Base-by-base conservation (phyloP, 2,113 vertebrate species). In the Tylochromis polylepis region DNA sequence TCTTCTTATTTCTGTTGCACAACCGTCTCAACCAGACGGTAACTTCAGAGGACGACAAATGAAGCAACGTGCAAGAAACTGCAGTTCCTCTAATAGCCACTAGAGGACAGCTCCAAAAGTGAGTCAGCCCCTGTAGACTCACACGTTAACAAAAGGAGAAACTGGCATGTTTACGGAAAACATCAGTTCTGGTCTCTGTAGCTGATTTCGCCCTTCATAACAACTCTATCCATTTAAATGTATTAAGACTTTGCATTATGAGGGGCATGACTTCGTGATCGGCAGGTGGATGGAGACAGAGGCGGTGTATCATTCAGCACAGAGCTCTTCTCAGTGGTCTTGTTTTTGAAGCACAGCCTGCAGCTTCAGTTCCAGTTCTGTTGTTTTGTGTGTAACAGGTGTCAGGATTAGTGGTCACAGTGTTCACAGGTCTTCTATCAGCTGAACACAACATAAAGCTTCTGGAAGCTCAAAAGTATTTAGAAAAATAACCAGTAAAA, bases 11-110 rank as follows among this genome's bases (percentile, higher is more conserved):
- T n/a, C 51, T 55, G 20, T 4, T 51, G 49, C 8, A 53, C 8
- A n/a, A 38, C 22, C n/a, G 3, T 58, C 6, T 67, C 34, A 1
- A 8, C 34, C 36, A 67, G 12, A 41, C 11, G 10, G 5, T 6
- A 27, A 14, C 20, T 0, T 2, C 6, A 51, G 18, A 51, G 3
- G 18, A 7, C 20, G 7, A 53, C 7, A 53, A 46, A 20, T 8
- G 8, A 53, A 53, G 18, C 49, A 8, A 46, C 18, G 15, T 72
- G 67, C 0, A 14, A 72, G 10, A 29, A 75, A 29, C 67, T 72
- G 67, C 67, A 49, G 16, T 49, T 75, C 70, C 24, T 29, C 2
- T 31, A 75, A 75, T 51, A 43, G 5, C 70, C 70, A 20, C 24
- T 51, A 31, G 43, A 31, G 24, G 41, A 8, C 0, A 3, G 14